Evolutionary conservation across 92 coral and sea anemone genomes (phyloP).

Genomic region (Epizoanthus illoricatus): DNA sequence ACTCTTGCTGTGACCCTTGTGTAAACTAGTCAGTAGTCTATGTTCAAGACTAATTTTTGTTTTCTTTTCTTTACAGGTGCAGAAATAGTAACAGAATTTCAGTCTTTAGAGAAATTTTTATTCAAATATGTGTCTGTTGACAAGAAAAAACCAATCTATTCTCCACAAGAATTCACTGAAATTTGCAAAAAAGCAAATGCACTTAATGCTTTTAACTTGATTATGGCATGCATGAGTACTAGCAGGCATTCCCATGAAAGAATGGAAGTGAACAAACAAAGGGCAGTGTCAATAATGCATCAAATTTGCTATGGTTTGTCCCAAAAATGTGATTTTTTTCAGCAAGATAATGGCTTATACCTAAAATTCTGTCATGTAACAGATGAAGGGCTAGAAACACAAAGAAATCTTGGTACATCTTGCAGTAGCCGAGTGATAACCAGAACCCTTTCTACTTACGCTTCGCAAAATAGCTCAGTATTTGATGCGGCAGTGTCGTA

Average conservation of each 20-base stretch:
- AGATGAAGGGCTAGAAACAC: constrained; percentile 56
- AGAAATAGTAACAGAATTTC: not conserved
- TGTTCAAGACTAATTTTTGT: not conserved
- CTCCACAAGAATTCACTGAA: not conserved
- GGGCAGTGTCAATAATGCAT: constrained; percentile 12
- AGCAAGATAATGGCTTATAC: not conserved
- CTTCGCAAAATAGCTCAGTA: not conserved
- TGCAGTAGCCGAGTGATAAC: constrained; percentile 14
- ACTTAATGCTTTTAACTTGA: not conserved
- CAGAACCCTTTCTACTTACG: not conserved
- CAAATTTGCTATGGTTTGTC: constrained; percentile 29
- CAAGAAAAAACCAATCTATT: constrained; percentile 3
- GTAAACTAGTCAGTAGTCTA: not conserved
- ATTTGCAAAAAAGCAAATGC: constrained; percentile 14
- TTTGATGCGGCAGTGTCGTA: constrained; percentile 27
- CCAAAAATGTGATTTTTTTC: constrained; percentile 38
- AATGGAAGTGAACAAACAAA: not conserved
- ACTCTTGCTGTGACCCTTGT: not conserved
- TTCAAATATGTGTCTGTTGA: not conserved
- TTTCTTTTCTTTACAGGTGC: not conserved
- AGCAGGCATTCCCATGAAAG: not conserved
- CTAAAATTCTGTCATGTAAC: constrained; percentile 38
- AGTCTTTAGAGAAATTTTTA: constrained; percentile 3
- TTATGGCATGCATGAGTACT: constrained; percentile 15
- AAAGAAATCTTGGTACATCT: constrained; percentile 44